These are phyloP conservation scores for Recurvirostra avosetta DNA, from an alignment of 2,113 vertebrate species.

Conservation along the genomic window DNA sequence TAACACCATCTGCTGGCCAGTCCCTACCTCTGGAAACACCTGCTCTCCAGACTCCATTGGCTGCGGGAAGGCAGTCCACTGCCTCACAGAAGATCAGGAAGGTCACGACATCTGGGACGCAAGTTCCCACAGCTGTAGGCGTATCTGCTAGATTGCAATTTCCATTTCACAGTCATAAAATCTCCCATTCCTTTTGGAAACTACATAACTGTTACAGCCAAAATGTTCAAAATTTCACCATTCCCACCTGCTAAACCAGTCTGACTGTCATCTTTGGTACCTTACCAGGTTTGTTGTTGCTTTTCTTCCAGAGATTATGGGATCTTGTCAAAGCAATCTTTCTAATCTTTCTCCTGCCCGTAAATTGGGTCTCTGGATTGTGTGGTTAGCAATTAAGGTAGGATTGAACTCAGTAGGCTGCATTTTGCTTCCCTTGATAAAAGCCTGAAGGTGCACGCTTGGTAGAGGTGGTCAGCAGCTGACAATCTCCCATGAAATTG, in stretches of 20 bases:
- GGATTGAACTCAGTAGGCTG: neutral
- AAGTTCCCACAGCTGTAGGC: neutral
- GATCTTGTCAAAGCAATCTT: neutral
- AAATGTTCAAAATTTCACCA: neutral
- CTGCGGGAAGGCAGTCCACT: neutral
- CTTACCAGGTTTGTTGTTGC: neutral
- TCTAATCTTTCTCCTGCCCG: neutral
- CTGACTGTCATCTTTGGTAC: neutral
- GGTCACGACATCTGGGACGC: neutral
- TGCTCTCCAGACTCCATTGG: neutral
- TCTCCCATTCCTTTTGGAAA: neutral
- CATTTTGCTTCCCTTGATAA: neutral
- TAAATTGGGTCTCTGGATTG: neutral
- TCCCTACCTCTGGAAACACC: neutral
- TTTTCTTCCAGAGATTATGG: neutral
- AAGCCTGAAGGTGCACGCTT: neutral
- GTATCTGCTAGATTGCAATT: neutral
- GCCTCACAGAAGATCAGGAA: neutral
- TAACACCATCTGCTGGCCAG: slow-evolving; percentile 29
- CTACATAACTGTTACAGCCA: neutral
- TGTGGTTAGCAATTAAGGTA: neutral
- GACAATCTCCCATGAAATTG: neutral
- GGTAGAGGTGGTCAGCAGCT: neutral
- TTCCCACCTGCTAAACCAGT: neutral
- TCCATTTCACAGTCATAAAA: neutral